A percentile compares a stretch with the other conserved stretches of the same genome.
Evolutionary conservation across 2,888 invertebrate genomes (phyloP).

Genomic region (Fragum whitleyi): DNA sequence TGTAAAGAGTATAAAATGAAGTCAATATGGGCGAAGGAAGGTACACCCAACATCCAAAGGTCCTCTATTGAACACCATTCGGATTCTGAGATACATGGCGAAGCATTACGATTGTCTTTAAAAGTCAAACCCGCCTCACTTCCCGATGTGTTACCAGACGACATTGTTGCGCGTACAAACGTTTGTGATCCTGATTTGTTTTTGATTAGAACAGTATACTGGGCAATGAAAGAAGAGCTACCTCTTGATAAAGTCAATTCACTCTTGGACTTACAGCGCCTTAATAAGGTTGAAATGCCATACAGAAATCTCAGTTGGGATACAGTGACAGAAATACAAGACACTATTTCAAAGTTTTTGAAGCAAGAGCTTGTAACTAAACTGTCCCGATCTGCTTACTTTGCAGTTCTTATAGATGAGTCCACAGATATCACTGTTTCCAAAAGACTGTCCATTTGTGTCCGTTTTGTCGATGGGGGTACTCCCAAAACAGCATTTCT

Average conservation of each 20-base stretch:
- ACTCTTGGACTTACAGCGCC: conserved; percentile 41
- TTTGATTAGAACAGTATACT: conserved; percentile 41
- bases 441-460: conserved; percentile 48
- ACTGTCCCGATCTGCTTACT: conserved; percentile 25
- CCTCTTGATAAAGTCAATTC: conserved; percentile 44
- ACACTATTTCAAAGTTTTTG: conserved; percentile 22
- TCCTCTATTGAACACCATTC: neutral
- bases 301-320: too few relatives aligned
- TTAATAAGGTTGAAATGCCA: conserved; percentile 41
- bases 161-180: neutral
- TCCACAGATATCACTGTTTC: conserved; percentile 46
- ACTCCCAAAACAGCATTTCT: conserved; percentile 38
- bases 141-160: neutral
- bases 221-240: conserved; percentile 39
- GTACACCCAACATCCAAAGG: neutral
- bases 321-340: conserved; percentile 46
- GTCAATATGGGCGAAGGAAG: neutral
- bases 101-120: neutral
- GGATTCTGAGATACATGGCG: neutral
- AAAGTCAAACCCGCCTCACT: neutral
- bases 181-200: conserved; percentile 6
- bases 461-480: conserved; percentile 48
- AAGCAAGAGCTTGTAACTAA: conserved; percentile 28
- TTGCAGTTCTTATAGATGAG: conserved; percentile 51
- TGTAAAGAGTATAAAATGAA: neutral